These are phyloP conservation scores for Brienomyrus longianalis DNA, from an alignment of 2,113 vertebrate genomes.

Conservation along the genomic window DNA sequence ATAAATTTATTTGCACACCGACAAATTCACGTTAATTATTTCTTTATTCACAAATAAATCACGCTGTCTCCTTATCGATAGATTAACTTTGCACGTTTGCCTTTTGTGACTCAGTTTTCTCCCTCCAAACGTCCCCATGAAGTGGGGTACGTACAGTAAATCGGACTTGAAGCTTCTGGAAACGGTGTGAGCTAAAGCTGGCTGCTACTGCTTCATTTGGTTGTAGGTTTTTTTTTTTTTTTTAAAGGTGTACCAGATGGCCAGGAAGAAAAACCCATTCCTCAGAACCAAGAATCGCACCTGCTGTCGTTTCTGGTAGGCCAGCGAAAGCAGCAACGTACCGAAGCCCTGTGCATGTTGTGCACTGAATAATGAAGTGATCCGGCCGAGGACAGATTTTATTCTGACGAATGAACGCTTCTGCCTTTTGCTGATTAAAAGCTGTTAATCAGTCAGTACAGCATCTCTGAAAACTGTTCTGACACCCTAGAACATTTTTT, in stretches of 20 bases:
- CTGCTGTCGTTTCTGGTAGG: constrained; percentile 3
- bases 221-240: background rate
- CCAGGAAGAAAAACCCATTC: constrained; percentile 8
- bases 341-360: background rate
- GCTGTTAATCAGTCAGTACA: background rate
- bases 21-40: background rate
- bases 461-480: background rate
- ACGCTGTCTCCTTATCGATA: background rate
- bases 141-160: background rate
- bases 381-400: background rate
- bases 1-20: background rate
- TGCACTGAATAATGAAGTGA: background rate
- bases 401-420: background rate
- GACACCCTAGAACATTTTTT: background rate
- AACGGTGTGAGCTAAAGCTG: background rate
- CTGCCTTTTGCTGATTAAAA: background rate
- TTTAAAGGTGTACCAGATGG: constrained; percentile 14
- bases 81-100: background rate
- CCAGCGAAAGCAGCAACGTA: background rate
- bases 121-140: background rate
- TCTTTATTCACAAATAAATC: background rate
- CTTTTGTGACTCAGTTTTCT: background rate
- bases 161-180: background rate
- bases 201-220: background rate
- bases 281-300: background rate